Evolutionary conservation across 2,797 vertebrate species (phyloP), one percentile per base, ranked within the genome.

Genomic region (Liparis tanakae): DNA sequence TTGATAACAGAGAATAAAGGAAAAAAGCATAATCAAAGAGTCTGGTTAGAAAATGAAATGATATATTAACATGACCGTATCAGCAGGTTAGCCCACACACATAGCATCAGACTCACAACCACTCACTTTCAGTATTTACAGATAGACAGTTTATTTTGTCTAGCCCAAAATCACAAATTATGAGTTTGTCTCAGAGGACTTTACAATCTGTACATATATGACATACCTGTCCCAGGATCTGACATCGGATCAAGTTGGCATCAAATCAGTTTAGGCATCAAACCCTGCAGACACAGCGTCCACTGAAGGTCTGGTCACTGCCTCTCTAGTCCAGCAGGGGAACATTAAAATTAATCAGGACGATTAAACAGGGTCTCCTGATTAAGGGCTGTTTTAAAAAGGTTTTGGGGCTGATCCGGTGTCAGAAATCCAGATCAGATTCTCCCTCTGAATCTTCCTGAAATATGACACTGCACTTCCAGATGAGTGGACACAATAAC

Each of bases 71-170:
- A 30, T 30, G 25, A 30, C 25, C 25, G 25, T 30, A 30, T 30
- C 81, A 89, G 89, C 79, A 85, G 85, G 85, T 84, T 83, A 81
- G 90, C 80, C 86, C 83, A 91, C 89, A 30, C 25, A 30, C 25
- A 88, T 30, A 80, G 85, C 87, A 87, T 88, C 88, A 87, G 85
- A 85, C 84, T 89, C 25, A 30, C 25, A 30, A 60, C 86, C 90
- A 90, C 87, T 86, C 88, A 85, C 83, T 83, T 80, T 78, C 89
- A 91, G 68, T 90, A 92, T 91, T 68, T 90, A 92, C 91, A 92
- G 85, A 85, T 91, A 30, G 25, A 4, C 92, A 30, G 25, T 30
- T 30, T 30, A 30, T 30, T 30, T 30, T 30, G 25, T 30, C 25
- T 30, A 30, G 25, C 25, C 25, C 25, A 30, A 30, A 30, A 30